Evolutionary conservation across 2,888 invertebrate species (phyloP), one percentile per base, ranked within the genome.

Genomic region (Neocrepidodera transversa): DNA sequence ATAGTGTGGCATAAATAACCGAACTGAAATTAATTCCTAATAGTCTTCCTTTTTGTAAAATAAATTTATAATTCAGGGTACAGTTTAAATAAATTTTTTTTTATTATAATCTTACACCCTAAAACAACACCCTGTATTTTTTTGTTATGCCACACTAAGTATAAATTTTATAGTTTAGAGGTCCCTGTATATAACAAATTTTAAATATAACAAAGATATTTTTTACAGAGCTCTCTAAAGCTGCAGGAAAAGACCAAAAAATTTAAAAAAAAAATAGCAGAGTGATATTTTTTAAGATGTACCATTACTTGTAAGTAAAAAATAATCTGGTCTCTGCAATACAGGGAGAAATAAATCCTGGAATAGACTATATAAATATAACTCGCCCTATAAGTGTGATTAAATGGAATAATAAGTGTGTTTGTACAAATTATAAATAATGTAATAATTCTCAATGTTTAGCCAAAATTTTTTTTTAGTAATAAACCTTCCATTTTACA

Each of bases 161-260:
- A 30, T 7, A 38, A 47, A 17, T 45, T 32, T 40, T 30, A 52
- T 38, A 26, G 32, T 56, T 60, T 60, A 49, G 48, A 18, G 56
- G 35, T 48, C 50, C 50, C 62, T 65, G 65, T 67, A 67, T 58
- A 65, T 67, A 65, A 67, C 65, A 56, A 58, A 63, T 54, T 32
- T 65, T 65, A 63, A 47, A 60, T 63, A 42, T 49, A 43, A 59
- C 49, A 30, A 32, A 48, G 23, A 52, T 52, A 26, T 59, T 51
- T 52, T 54, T 36, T 47, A 54, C 32, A 54, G 45, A 47, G 42
- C 54, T 54, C 45, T 54, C 54, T 54, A 54, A 47, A 45, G 45
- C 26, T 26, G 11, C 17, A 45, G 35, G n/a, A 45, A 54, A 50
- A 54, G 45, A 47, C 35, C 54, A 45, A 54, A 38, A 53, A 43